Conservation (phyloP, 2,888 invertebrate species). For the Cerastoderma edule region DNA sequence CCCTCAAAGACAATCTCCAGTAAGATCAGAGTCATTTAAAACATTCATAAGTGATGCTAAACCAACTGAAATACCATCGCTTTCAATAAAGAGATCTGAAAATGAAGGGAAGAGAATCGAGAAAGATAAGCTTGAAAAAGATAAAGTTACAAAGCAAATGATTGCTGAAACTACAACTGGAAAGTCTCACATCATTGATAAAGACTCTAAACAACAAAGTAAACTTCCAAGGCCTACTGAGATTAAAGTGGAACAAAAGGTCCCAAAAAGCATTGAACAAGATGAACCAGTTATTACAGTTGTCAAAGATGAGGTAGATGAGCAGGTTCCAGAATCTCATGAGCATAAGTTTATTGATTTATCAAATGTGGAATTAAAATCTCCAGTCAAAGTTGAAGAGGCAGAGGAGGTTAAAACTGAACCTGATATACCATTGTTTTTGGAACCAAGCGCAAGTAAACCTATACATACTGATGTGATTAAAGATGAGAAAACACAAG, state of each 20-base stretch:
- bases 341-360: slow-evolving; percentile 12
- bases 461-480: neutral
- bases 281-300: slow-evolving; percentile 10
- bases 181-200: neutral
- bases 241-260: slow-evolving; percentile 21
- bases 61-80: neutral
- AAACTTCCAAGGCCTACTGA: neutral
- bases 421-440: slow-evolving; percentile 13
- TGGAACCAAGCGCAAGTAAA: neutral
- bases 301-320: slow-evolving; percentile 9
- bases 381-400: slow-evolving; percentile 3
- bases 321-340: neutral
- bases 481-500: slow-evolving; percentile 13
- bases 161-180: neutral
- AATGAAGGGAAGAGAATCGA: neutral
- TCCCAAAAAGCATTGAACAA: slow-evolving; percentile 9
- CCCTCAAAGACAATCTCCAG: slow-evolving; percentile 37
- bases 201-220: neutral
- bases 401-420: slow-evolving; percentile 6
- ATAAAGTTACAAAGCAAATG: neutral
- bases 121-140: neutral
- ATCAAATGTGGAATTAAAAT: slow-evolving; percentile 22
- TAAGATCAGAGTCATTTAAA: slow-evolving; percentile 15
- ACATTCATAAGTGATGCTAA: slow-evolving; percentile 9
- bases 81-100: neutral